Conservation (phyloP, 2,888 invertebrate genomes). For the Hecatera dysodea region DNA sequence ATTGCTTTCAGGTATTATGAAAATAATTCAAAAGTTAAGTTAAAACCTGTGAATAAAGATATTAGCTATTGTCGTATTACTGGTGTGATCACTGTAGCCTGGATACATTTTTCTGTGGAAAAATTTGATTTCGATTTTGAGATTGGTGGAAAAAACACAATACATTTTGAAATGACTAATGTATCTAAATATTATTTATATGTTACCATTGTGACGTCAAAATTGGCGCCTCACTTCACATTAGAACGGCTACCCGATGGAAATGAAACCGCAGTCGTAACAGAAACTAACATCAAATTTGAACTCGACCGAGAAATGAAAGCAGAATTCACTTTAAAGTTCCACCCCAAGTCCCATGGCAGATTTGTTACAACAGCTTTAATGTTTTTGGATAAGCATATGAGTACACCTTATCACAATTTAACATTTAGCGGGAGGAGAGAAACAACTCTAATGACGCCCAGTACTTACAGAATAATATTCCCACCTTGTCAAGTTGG, state of each 20-base stretch:
- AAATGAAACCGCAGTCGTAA: slow-evolving; percentile 67
- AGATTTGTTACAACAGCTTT: slow-evolving; percentile 81
- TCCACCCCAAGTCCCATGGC: slow-evolving; percentile 83
- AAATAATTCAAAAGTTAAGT: slow-evolving; percentile 81
- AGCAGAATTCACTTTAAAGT: slow-evolving; percentile 75
- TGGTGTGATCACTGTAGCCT: slow-evolving; percentile 85
- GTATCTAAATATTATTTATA: slow-evolving; percentile 82
- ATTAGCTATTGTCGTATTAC: slow-evolving; percentile 82
- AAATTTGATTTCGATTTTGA: slow-evolving; percentile 82
- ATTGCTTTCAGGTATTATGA: slow-evolving; percentile 79
- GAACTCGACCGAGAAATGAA: slow-evolving; percentile 74
- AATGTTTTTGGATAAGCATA: slow-evolving; percentile 83
- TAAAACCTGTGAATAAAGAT: slow-evolving; percentile 81
- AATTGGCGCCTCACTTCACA: slow-evolving; percentile 80
- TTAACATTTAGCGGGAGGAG: slow-evolving; percentile 83
- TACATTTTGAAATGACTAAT: slow-evolving; percentile 84
- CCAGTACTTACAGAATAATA: slow-evolving; percentile 78
- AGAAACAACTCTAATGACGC: slow-evolving; percentile 76
- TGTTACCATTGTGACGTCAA: slow-evolving; percentile 79
- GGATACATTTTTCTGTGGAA: slow-evolving; percentile 82
- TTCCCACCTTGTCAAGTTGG: slow-evolving; percentile 83
- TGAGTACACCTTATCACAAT: slow-evolving; percentile 83
- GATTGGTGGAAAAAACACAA: slow-evolving; percentile 69
- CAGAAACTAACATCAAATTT: slow-evolving; percentile 81
- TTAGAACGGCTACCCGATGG: slow-evolving; percentile 73